These are phyloP conservation scores for Poecilia gillii DNA, from an alignment of 2,797 vertebrate species.

Conservation along the genomic window DNA sequence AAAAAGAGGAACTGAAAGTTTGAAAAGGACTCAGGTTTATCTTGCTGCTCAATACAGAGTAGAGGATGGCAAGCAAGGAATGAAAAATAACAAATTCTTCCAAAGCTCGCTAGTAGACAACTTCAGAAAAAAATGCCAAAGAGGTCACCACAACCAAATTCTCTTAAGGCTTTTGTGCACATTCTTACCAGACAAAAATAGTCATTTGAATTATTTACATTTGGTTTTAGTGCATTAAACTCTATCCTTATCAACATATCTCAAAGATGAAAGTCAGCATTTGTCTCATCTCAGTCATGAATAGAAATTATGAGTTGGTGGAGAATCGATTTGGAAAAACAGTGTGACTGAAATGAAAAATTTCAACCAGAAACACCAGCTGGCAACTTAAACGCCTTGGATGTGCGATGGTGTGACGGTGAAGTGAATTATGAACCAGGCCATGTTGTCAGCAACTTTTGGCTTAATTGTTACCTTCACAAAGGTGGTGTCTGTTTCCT, in stretches of 20 bases:
- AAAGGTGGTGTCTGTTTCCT: slow-evolving; percentile 41
- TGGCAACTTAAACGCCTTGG: slow-evolving; percentile 41
- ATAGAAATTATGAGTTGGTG: neutral
- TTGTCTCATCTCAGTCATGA: slow-evolving; percentile 25
- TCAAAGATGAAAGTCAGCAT: slow-evolving; percentile 32
- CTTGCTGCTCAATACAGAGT: neutral
- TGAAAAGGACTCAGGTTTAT: neutral
- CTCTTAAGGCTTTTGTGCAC: neutral
- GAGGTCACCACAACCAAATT: neutral
- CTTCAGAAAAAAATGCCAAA: neutral
- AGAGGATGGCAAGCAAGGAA: neutral
- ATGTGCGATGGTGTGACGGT: slow-evolving; percentile 43
- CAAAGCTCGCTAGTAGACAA: neutral
- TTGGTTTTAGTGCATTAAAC: neutral
- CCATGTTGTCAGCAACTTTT: slow-evolving; percentile 45
- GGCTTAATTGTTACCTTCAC: slow-evolving; percentile 43
- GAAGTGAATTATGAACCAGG: slow-evolving; percentile 47
- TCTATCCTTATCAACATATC: neutral
- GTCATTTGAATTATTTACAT: neutral
- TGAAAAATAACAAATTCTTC: neutral
- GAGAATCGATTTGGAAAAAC: slow-evolving; percentile 38
- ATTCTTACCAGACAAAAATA: neutral
- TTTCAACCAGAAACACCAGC: slow-evolving; percentile 46
- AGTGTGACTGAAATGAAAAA: slow-evolving; percentile 34
- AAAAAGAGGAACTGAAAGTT: neutral